Evolutionary conservation across 2,113 vertebrate genomes (phyloP), one percentile per base, ranked within the genome.

Genomic region (Balaenoptera acutorostrata): DNA sequence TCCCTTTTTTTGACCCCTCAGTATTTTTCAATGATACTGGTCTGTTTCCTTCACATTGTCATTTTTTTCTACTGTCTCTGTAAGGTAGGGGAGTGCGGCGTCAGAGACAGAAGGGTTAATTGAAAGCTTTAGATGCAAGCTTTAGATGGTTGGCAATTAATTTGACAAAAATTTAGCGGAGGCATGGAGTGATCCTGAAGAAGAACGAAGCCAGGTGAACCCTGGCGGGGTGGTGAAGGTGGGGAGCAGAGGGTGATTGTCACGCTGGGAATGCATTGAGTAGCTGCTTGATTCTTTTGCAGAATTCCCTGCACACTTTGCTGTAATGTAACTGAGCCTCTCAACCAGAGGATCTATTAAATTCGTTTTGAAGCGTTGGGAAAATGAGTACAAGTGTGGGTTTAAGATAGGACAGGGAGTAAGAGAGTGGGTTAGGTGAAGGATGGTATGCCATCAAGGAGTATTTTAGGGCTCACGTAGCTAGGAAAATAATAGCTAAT

Each of bases 41-140:
- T 89, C 57, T 85, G 6, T 93, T 72, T 92, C 68, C 72, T 96
- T 96, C 63, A 82, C 27, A n/a, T 39, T 71, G 46, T 95, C 27
- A 66, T 4, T 68, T 86, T 71, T 63, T 72, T 84, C 52, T 75
- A 31, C n/a, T 77, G 4, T 75, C 29, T 86, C 29, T 93, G 11
- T 86, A 81, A 95, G 36, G 66, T 75, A 86, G 78, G 27, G 13
- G 21, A 78, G 74, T 74, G 15, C 46, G 74, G 57, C 27, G 4
- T 84, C 46, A 85, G 57, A 94, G 52, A 68, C n/a, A 68, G 39
- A 92, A 92, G 69, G 20, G 17, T 95, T 59, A 41, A 49, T 91
- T 80, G 52, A 84, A 92, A 96, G 49, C 27, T 82, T 88, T 90
- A 68, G 55, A 7, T 81, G 57, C 63, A 41, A 82, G 36, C 29